These are phyloP conservation scores for Drosophila albomicans DNA, from an alignment of 1,140 invertebrate genomes.

Conservation along the genomic window DNA sequence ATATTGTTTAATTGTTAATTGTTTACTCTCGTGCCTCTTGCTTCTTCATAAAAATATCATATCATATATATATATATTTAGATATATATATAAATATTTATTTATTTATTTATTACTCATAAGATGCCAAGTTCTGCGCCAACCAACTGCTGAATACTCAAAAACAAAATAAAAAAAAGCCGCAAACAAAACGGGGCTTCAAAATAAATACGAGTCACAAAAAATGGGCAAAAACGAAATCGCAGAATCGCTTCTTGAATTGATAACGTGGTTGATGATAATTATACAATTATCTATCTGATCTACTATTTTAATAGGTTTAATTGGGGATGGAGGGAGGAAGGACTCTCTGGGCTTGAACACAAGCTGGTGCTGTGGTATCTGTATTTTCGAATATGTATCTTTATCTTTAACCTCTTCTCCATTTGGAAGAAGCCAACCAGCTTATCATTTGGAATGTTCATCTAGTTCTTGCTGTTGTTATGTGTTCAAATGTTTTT, in stretches of 20 bases:
- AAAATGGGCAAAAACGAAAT: slow-evolving; percentile 25
- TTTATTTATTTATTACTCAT: slow-evolving; percentile 52
- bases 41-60: slow-evolving; percentile 78
- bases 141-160: slow-evolving; percentile 48
- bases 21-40: slow-evolving; percentile 61
- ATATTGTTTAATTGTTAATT: slow-evolving; percentile 71
- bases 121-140: slow-evolving; percentile 76
- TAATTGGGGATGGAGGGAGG: too few species aligned
- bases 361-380: slow-evolving; percentile 70
- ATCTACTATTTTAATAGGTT: neutral
- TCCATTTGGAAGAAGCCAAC: slow-evolving; percentile 31
- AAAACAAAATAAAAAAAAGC: slow-evolving; percentile 66
- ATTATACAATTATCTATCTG: slow-evolving; percentile 2
- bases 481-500: slow-evolving; percentile 18
- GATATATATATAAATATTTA: slow-evolving; percentile 62
- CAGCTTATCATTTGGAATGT: slow-evolving; percentile 62
- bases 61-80: slow-evolving; percentile 61
- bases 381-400: slow-evolving; percentile 22
- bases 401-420: slow-evolving; percentile 43
- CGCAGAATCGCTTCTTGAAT: slow-evolving; percentile 23
- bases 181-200: slow-evolving; percentile 54
- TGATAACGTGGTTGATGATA: slow-evolving; percentile 6
- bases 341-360: slow-evolving; percentile 44
- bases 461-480: slow-evolving; percentile 17
- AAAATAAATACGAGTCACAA: slow-evolving; percentile 13